Evolutionary conservation across 2,797 vertebrate species (phyloP).

Genomic region (Serranus cabrilla): DNA sequence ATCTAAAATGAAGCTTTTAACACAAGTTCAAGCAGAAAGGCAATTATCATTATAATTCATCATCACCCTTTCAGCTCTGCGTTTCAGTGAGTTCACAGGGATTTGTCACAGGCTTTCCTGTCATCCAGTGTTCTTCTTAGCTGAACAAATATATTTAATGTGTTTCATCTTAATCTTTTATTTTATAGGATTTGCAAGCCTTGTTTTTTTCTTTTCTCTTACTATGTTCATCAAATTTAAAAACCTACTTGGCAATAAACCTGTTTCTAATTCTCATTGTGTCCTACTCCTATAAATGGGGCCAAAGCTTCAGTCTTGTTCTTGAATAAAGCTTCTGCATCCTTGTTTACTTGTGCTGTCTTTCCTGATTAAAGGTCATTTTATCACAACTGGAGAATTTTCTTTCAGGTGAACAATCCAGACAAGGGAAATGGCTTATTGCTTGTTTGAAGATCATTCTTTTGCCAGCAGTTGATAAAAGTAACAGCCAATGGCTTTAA

Average conservation of each 20-base stretch:
- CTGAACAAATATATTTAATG: background rate
- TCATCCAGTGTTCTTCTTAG: background rate
- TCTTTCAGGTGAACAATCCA: background rate
- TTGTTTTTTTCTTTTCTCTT: background rate
- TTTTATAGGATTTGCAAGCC: no score
- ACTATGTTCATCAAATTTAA: background rate
- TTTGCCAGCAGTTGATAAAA: conserved; percentile 15
- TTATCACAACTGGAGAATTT: background rate
- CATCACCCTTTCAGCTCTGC: conserved; percentile 3
- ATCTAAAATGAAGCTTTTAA: conserved; percentile 13
- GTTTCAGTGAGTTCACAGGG: conserved; percentile 1
- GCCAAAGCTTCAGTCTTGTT: background rate
- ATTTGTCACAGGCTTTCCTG: background rate
- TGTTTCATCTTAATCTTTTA: background rate
- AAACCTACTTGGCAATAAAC: background rate
- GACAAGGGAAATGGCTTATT: background rate
- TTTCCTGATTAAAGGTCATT: background rate
- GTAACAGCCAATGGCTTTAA: background rate
- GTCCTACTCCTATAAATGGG: background rate
- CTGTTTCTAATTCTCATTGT: background rate
- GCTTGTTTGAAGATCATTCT: background rate
- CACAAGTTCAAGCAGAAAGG: background rate
- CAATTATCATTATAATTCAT: conserved; percentile 18
- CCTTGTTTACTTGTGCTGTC: background rate
- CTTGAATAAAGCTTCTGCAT: background rate